Evolutionary conservation across 2,797 vertebrate genomes (phyloP).

Genomic region (Cercopithecus diana): DNA sequence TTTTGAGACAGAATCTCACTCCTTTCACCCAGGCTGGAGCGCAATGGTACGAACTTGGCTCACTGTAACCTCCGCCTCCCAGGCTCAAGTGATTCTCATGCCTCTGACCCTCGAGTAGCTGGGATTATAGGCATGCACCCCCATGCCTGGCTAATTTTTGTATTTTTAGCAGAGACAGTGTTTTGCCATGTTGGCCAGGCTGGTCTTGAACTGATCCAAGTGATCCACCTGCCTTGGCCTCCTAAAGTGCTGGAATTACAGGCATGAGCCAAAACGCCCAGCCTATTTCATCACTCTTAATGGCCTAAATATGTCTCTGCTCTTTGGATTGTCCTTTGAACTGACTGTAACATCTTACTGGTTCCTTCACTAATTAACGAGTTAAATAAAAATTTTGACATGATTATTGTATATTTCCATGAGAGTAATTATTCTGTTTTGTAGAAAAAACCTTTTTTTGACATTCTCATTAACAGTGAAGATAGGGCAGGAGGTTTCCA

Average conservation of each 20-base stretch:
- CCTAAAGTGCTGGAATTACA: background rate
- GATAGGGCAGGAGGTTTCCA: background rate
- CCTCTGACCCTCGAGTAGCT: background rate
- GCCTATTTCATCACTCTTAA: background rate
- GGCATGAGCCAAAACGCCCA: background rate
- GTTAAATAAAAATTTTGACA: background rate
- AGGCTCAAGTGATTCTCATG: background rate
- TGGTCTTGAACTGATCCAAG: background rate
- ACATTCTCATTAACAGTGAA: slow-evolving; percentile 32
- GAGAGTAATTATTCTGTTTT: slow-evolving; percentile 33
- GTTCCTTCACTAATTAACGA: slow-evolving; percentile 30
- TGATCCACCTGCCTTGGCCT: background rate
- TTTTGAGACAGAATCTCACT: background rate
- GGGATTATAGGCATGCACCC: background rate
- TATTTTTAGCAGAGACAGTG: background rate
- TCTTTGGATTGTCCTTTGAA: slow-evolving; percentile 1
- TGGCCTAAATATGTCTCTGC: background rate
- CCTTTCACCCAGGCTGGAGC: background rate
- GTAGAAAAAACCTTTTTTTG: background rate
- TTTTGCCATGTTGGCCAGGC: background rate
- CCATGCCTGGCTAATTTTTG: background rate
- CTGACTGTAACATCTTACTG: background rate
- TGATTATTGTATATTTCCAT: background rate
- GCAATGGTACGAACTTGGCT: background rate
- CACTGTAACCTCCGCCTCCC: background rate